Conservation (phyloP, 2,113 vertebrate species). For the Nansenia antarctica region DNA sequence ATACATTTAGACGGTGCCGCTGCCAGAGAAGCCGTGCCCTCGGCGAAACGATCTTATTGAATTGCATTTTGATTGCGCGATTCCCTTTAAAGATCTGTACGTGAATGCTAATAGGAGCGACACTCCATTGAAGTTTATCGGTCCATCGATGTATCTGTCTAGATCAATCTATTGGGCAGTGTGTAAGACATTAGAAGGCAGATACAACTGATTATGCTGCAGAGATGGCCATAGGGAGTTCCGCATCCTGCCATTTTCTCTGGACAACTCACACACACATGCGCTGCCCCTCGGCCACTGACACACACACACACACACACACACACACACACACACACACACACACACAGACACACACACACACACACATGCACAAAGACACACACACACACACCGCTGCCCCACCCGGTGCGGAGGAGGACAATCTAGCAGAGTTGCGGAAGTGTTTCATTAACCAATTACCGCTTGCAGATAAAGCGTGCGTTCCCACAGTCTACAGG, state of each 20-base stretch:
- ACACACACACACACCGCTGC: slow-evolving; percentile 34
- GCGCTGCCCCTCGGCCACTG: slow-evolving; percentile 11
- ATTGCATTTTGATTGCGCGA: slow-evolving; percentile 34
- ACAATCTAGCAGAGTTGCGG: slow-evolving; percentile 63
- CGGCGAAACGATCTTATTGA: slow-evolving; percentile 30
- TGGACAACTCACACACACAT: slow-evolving; percentile 38
- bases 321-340: slow-evolving; percentile 35
- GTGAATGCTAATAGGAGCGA: slow-evolving; percentile 48
- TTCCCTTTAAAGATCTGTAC: slow-evolving; percentile 39
- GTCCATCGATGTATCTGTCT: slow-evolving; percentile 55
- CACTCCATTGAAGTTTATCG: slow-evolving; percentile 40
- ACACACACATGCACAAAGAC: slow-evolving; percentile 36
- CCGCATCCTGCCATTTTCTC: slow-evolving; percentile 74
- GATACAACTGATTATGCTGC: slow-evolving; percentile 61
- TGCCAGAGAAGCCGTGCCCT: slow-evolving; percentile 1
- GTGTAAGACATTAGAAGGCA: slow-evolving; percentile 40
- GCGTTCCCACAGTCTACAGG: slow-evolving; percentile 72
- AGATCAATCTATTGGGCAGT: slow-evolving; percentile 11
- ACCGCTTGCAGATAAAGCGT: slow-evolving; percentile 73
- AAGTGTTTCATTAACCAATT: slow-evolving; percentile 83
- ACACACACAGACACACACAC: slow-evolving; percentile 7
- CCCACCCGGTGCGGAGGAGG: slow-evolving; percentile 55
- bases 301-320: slow-evolving; percentile 37
- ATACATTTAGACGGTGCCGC: background rate
- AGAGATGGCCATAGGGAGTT: slow-evolving; percentile 70